A percentile compares a stretch with the other conserved stretches of the same genome.
Conservation (phyloP, 2,797 vertebrate species). For the Pristis pectinata region DNA sequence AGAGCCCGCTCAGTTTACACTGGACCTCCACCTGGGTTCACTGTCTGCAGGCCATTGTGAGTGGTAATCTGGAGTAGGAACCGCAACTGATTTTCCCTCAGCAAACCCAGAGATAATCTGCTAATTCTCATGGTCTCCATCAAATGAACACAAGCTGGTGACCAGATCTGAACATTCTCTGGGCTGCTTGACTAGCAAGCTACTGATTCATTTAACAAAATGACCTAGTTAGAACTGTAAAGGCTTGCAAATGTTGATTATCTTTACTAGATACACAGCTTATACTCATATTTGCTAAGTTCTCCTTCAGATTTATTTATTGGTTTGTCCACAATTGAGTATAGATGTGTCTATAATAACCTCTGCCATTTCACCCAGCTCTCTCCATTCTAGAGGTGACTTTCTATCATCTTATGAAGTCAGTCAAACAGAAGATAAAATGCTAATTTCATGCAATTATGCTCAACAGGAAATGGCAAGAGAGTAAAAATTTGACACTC, state of each 20-base stretch:
- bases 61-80: not conserved
- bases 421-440: not conserved
- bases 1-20: not conserved
- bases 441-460: not conserved
- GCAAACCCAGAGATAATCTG: not conserved
- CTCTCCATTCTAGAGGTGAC: not conserved
- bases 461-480: not conserved
- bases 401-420: not conserved
- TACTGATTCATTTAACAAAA: not conserved
- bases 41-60: not conserved
- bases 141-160: too few relatives aligned
- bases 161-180: not conserved
- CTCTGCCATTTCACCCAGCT: not conserved
- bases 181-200: too few relatives aligned
- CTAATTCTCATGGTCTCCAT: not conserved
- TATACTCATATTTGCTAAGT: not conserved
- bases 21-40: not conserved
- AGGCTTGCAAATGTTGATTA: too few relatives aligned
- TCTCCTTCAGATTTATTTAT: not conserved
- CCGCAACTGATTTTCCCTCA: not conserved
- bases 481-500: not conserved
- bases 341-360: not conserved
- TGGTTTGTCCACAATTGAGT: not conserved
- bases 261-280: too few relatives aligned
- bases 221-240: not conserved